Evolutionary conservation across 2,113 vertebrate species (phyloP), one percentile per base, ranked within the genome.

Genomic region (Leucosticte australis): DNA sequence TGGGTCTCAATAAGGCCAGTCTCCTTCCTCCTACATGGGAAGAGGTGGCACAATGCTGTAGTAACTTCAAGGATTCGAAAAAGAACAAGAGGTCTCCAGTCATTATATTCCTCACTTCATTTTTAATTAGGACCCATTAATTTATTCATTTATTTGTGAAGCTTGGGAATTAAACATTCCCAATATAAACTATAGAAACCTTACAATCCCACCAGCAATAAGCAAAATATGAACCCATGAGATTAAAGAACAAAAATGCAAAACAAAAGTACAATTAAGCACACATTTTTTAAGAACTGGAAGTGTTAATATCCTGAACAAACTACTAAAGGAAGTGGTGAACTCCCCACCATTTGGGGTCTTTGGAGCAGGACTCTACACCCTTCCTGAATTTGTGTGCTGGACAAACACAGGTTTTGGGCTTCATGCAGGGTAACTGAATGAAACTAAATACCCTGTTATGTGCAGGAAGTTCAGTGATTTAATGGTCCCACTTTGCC

Each of bases 401-500:
- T 57, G 75, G 73, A 88, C 9, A 87, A 87, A 79, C 33, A 70
- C 30, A 82, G 12, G 13, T 50, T 92, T 46, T 68, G 65, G 37
- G 20, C 35, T 84, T 31, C 1, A 2, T 71, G 31, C 28, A 73
- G 37, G 73, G 77, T 89, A 78, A 82, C 28, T 44, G 60, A 78
- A 46, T 79, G 74, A 94, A 95, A 95, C 53, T 37, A 65, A 89
- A 92, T 84, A 95, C 28, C 23, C 77, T 75, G 65, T 46, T 91
- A 87, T 20, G 41, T 75, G 49, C 70, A 95, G 92, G 91, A 90
- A 96, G 52, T 79, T 89, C 3, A 5, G 30, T 65, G 91, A 95
- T 95, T 96, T 95, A 92, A 57, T 79, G 83, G 69, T 82, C 83
- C 77, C 65, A 75, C 35, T 41, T 94, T 84, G 57, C 69, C 53